Evolutionary conservation across 2,797 vertebrate species (phyloP).

Genomic region (Poeciliopsis gracilis): DNA sequence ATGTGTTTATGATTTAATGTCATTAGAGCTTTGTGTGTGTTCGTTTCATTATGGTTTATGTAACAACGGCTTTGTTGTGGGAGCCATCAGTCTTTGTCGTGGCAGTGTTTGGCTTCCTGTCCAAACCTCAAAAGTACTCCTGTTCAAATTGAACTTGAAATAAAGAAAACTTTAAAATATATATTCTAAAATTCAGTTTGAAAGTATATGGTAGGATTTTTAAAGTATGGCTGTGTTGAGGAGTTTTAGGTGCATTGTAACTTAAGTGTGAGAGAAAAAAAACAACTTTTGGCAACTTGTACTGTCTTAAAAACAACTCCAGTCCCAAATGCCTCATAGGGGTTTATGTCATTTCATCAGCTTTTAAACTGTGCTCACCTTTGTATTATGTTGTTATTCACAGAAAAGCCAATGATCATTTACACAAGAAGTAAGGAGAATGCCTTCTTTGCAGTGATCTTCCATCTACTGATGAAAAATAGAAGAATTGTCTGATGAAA

Average conservation of each 20-base stretch:
- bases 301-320: background rate
- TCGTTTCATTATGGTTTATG: slow-evolving; percentile 61
- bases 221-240: background rate
- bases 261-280: background rate
- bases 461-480: background rate
- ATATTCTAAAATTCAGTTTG: background rate
- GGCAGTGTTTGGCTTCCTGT: slow-evolving; percentile 17
- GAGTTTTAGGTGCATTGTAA: background rate
- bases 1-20: slow-evolving; percentile 73
- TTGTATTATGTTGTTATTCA: background rate
- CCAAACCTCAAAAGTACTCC: background rate
- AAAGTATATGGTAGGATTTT: background rate
- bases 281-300: background rate
- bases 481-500: background rate
- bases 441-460: background rate
- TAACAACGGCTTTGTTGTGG: slow-evolving; percentile 43
- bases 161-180: background rate
- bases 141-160: background rate
- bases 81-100: slow-evolving; percentile 60
- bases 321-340: background rate
- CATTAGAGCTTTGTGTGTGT: slow-evolving; percentile 65
- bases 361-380: background rate
- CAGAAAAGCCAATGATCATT: background rate
- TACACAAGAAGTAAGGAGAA: background rate
- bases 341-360: background rate